These are phyloP conservation scores for Oedothorax gibbosus DNA, from an alignment of 1,140 invertebrate species.

Conservation along the genomic window DNA sequence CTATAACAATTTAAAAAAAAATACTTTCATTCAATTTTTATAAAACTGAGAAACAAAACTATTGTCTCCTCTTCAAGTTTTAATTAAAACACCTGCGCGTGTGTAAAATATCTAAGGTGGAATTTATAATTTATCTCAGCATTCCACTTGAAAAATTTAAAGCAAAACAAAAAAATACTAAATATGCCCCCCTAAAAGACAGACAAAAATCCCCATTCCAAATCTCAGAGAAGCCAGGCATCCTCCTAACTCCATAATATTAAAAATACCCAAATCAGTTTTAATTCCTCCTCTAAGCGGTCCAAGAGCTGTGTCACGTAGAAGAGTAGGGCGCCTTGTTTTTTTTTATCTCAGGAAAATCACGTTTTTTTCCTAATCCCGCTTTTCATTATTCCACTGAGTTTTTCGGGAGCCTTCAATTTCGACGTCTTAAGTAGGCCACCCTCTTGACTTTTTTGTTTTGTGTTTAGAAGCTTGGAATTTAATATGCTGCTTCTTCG, in stretches of 20 bases:
- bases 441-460: background rate
- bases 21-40: too few relatives aligned
- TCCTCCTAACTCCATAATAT: conserved; percentile 29
- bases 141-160: too few relatives aligned
- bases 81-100: too few relatives aligned
- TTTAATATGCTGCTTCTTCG: conserved; percentile 38
- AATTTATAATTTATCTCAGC: too few relatives aligned
- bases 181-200: background rate
- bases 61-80: too few relatives aligned
- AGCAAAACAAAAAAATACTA: background rate
- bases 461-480: conserved; percentile 10
- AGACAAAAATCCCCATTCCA: conserved; percentile 3
- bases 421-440: conserved; percentile 39
- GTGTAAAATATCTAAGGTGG: too few relatives aligned
- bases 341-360: conserved; percentile 43
- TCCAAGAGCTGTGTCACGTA: conserved; percentile 5
- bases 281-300: conserved; percentile 47
- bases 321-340: conserved; percentile 33
- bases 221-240: background rate
- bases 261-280: conserved; percentile 57
- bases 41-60: too few relatives aligned
- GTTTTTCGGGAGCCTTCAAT: conserved; percentile 22
- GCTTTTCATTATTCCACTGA: background rate
- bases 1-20: too few relatives aligned
- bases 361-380: conserved; percentile 33